Conservation (phyloP, 1,140 invertebrate species). For the Theocolax elegans region DNA sequence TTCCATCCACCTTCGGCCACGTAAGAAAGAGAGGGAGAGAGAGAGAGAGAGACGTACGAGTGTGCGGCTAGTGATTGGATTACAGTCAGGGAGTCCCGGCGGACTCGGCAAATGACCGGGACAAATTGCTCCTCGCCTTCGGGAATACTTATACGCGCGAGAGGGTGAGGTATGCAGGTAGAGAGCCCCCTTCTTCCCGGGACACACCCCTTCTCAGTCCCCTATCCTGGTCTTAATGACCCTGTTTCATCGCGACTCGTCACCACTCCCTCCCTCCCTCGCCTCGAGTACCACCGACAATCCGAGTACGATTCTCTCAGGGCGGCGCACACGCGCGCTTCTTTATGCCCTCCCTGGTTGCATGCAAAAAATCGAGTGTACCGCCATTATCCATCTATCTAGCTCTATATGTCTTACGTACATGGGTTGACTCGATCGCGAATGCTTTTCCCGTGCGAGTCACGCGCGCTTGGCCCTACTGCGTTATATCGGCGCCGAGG, state of each 20-base stretch:
- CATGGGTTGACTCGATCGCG: no score
- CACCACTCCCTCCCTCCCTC: not conserved
- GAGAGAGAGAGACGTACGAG: constrained; percentile 44
- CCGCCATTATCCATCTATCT: no score
- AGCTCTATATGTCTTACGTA: no score
- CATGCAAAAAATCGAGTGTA: constrained; percentile 30
- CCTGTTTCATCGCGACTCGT: constrained; percentile 20
- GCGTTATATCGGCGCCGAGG: not conserved
- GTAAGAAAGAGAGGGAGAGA: constrained; percentile 32
- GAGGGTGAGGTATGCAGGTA: not conserved
- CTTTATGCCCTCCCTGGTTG: constrained; percentile 7
- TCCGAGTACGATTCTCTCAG: no score
- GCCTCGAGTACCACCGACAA: not conserved
- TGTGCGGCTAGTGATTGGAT: constrained; percentile 69
- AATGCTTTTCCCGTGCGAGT: not conserved
- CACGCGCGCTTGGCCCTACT: not conserved
- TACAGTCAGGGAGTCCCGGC: constrained; percentile 67
- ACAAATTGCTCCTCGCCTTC: constrained; percentile 69
- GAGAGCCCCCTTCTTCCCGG: not conserved
- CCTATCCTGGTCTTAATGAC: constrained; percentile 24
- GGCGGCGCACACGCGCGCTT: no score
- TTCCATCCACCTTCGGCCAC: no score
- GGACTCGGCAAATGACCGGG: constrained; percentile 69
- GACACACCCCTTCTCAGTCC: constrained; percentile 27
- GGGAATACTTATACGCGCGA: constrained; percentile 62